A percentile compares a stretch with the other conserved stretches of the same genome.
These are phyloP conservation scores for Lasiommata megera DNA, from an alignment of 2,888 invertebrate species.

Conservation along the genomic window DNA sequence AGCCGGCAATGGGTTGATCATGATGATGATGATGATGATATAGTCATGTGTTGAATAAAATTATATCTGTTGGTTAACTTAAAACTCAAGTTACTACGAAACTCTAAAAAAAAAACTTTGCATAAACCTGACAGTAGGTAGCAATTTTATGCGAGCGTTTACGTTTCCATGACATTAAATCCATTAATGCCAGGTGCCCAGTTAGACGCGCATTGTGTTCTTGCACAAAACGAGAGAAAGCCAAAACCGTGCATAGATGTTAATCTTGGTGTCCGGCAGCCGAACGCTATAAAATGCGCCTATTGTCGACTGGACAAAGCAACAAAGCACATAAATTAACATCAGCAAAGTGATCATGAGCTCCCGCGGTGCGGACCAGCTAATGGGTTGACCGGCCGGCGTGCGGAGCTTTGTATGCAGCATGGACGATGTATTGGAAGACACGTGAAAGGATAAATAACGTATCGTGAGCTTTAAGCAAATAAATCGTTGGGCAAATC, in stretches of 20 bases:
- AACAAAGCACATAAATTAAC: slow-evolving; percentile 80
- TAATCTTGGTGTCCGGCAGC: slow-evolving; percentile 80
- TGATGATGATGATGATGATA: too few species aligned
- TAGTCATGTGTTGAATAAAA: too few species aligned
- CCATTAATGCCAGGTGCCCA: slow-evolving; percentile 74
- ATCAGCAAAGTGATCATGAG: slow-evolving; percentile 78
- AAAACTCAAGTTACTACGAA: too few species aligned
- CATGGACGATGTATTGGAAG: slow-evolving; percentile 27
- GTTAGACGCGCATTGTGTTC: slow-evolving; percentile 59
- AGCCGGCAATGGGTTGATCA: too few species aligned
- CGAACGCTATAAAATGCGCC: slow-evolving; percentile 70
- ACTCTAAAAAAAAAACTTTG: too few species aligned
- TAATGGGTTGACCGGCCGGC: slow-evolving; percentile 72
- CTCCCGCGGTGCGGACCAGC: slow-evolving; percentile 61
- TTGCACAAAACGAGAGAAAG: slow-evolving; percentile 79
- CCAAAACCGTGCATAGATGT: slow-evolving; percentile 69
- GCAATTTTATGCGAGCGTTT: slow-evolving; percentile 17
- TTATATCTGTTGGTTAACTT: too few species aligned
- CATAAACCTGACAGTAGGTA: slow-evolving; percentile 5
- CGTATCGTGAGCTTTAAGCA: slow-evolving; percentile 33
- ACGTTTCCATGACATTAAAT: slow-evolving; percentile 43
- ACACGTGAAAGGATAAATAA: slow-evolving; percentile 38
- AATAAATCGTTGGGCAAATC: slow-evolving; percentile 29
- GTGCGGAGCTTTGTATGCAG: slow-evolving; percentile 37
- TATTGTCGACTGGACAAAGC: slow-evolving; percentile 67